Percentiles rank a stretch among this genome's conserved stretches.
Conservation (phyloP, 2,113 vertebrate genomes). For the Brachyhypopomus gauderio region DNA sequence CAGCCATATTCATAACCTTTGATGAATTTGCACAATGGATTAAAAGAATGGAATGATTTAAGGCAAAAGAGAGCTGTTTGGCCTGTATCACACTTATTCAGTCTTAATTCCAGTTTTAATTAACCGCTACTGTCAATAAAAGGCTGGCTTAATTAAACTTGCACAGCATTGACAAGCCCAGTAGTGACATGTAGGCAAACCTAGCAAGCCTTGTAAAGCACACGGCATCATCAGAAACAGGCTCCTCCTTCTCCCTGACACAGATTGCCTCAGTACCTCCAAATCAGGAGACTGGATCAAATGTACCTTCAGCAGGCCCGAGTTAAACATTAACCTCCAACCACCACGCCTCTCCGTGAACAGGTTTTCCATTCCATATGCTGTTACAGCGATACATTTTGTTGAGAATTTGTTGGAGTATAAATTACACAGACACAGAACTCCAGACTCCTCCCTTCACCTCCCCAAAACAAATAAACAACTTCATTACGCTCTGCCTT, state of each 20-base stretch:
- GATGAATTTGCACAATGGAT: neutral
- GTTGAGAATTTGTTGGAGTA: neutral
- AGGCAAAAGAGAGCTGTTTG: no score
- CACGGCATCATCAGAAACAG: neutral
- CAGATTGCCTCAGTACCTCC: neutral
- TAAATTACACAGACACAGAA: neutral
- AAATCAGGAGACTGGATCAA: constrained; percentile 1
- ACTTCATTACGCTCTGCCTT: neutral
- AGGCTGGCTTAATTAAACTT: no score
- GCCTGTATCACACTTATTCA: no score
- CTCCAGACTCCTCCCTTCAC: neutral
- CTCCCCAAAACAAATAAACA: neutral
- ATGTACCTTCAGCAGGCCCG: neutral
- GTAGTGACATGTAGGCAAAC: neutral
- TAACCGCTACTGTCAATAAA: no score
- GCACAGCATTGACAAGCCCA: neutral
- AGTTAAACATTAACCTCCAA: constrained; percentile 34
- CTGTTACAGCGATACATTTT: neutral
- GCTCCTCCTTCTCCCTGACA: neutral
- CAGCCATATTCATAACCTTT: neutral
- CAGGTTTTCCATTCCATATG: constrained; percentile 19
- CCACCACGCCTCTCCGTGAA: constrained; percentile 20
- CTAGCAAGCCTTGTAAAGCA: neutral
- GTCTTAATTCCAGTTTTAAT: no score
- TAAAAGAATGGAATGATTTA: no score